Percentiles rank a stretch among this genome's conserved stretches.
Conservation (phyloP, 23 tunicate genomes). For the Halocynthia aurantium region DNA sequence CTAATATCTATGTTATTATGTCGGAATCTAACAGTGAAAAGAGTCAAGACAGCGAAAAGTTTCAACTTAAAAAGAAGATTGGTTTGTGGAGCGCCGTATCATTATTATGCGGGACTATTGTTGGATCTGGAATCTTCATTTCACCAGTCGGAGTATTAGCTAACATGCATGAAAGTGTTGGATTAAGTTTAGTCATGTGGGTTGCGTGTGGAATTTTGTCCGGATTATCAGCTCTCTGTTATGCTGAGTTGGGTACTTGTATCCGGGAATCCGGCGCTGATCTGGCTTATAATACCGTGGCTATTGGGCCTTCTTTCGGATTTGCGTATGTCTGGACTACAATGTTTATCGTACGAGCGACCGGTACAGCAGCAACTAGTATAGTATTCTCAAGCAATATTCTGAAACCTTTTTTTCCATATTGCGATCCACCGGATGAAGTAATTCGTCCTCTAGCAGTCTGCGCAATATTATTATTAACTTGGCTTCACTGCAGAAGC, state of each 20-base stretch:
- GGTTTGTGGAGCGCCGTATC: neutral
- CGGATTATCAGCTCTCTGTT: constrained; percentile 19
- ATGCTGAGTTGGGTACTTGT: constrained; percentile 15
- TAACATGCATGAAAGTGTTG: constrained; percentile 22
- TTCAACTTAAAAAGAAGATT: constrained; percentile 3
- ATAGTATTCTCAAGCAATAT: neutral
- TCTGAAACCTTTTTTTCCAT: neutral
- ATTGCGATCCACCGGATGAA: neutral
- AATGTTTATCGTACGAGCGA: neutral
- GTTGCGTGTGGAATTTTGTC: constrained; percentile 25
- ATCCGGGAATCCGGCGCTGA: constrained; percentile 26
- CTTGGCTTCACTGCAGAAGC: no score
- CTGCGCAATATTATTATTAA: no score
- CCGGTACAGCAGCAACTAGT: neutral
- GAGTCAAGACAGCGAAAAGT: neutral
- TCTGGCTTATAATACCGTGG: neutral
- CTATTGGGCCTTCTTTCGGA: neutral
- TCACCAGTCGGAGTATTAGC: constrained; percentile 29
- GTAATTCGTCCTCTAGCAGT: neutral
- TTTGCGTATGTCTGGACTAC: neutral
- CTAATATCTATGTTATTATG: no score
- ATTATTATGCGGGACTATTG: constrained; percentile 19
- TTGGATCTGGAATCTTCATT: constrained; percentile 41
- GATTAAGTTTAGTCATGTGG: constrained; percentile 30
- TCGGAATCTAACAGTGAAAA: no score